phyloP scores from a whole-genome alignment of 2,113 vertebrate genomes.

The Pipra filicauda region DNA sequence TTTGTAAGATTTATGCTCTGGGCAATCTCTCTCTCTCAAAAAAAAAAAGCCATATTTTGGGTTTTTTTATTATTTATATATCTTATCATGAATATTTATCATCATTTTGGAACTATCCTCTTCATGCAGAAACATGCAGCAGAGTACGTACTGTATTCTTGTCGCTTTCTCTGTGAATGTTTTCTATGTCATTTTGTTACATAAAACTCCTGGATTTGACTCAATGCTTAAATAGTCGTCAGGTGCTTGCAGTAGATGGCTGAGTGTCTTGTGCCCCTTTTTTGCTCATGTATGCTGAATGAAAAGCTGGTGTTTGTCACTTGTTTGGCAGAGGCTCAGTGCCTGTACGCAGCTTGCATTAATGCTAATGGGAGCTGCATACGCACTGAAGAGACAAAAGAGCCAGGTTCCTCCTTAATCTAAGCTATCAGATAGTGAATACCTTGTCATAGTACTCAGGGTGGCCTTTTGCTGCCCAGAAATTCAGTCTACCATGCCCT shows the following conservation, averaged over 20 bases:
- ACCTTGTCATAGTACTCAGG: background rate
- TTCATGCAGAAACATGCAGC: background rate
- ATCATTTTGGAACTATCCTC: background rate
- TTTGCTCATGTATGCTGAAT: background rate
- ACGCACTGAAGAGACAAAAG: background rate
- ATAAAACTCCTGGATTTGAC: conserved; percentile 19
- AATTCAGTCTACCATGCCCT: conserved; percentile 3
- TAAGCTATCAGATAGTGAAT: background rate
- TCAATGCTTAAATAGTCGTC: conserved; percentile 33
- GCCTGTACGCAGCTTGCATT: background rate
- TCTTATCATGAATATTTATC: background rate
- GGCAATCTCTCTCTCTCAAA: background rate
- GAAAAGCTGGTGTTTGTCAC: conserved; percentile 46
- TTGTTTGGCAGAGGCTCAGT: conserved; percentile 25
- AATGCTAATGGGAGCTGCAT: background rate
- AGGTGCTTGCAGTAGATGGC: conserved; percentile 25
- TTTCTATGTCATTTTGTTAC: background rate
- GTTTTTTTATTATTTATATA: background rate
- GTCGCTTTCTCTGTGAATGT: background rate
- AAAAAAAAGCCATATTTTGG: background rate
- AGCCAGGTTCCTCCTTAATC: conserved; percentile 29
- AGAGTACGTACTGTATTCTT: background rate
- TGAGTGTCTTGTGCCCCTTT: background rate
- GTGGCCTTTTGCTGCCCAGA: conserved; percentile 27
- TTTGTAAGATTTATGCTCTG: background rate